These are phyloP conservation scores for Syngnathoides biaculeatus DNA, from an alignment of 2,113 vertebrate species.

Conservation along the genomic window DNA sequence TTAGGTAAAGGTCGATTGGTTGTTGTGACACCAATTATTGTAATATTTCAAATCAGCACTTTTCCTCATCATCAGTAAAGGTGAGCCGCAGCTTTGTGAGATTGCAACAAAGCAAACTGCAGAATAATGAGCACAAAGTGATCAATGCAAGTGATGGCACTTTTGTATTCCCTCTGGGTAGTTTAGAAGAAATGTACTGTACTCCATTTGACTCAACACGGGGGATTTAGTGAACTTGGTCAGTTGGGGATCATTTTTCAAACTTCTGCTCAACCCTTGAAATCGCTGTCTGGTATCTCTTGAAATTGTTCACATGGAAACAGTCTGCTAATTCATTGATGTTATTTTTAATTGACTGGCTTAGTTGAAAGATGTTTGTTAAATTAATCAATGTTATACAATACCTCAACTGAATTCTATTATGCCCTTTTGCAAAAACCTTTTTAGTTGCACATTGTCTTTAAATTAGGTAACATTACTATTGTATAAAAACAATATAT, in stretches of 20 bases:
- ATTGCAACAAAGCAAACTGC: conserved; percentile 43
- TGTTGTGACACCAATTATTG: conserved; percentile 64
- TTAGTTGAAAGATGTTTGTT: no score
- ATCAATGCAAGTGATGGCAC: not conserved
- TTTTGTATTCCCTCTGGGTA: conserved; percentile 21
- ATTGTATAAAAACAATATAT: no score
- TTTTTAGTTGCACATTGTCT: no score
- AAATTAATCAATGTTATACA: no score
- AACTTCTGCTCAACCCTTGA: no score
- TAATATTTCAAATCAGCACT: conserved; percentile 50
- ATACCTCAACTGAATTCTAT: no score
- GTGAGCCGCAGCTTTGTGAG: conserved; percentile 25
- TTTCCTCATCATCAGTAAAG: conserved; percentile 34
- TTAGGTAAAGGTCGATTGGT: conserved; percentile 60
- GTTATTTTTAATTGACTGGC: no score
- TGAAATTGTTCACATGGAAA: no score
- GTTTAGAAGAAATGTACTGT: conserved; percentile 28
- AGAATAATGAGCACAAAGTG: conserved; percentile 49
- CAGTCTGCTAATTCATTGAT: no score
- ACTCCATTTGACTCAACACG: conserved; percentile 11
- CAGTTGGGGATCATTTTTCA: not conserved
- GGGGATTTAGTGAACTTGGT: conserved; percentile 5
- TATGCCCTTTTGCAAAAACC: no score
- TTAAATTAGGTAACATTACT: no score
- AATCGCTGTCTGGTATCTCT: no score